A percentile compares a stretch with the other conserved stretches of the same genome.
Conservation (phyloP, 2,797 vertebrate genomes). For the Tarsius wallacei region DNA sequence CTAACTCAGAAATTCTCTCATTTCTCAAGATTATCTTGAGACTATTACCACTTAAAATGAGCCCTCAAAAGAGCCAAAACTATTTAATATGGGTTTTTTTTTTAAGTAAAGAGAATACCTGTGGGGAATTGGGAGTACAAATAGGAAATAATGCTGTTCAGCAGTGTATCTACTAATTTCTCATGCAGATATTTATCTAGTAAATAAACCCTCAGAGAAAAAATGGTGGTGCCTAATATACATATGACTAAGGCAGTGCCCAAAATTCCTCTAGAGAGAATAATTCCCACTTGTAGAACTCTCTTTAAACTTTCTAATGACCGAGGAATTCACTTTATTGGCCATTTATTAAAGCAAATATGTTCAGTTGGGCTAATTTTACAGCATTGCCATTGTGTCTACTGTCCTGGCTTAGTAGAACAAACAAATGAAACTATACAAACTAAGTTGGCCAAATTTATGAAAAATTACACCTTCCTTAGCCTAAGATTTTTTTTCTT, state of each 20-base stretch:
- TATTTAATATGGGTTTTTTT: slow-evolving; percentile 4
- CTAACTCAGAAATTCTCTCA: slow-evolving; percentile 42
- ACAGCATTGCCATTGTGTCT: neutral
- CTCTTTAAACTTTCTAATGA: neutral
- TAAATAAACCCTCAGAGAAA: neutral
- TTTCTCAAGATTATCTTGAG: slow-evolving; percentile 45
- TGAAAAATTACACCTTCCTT: neutral
- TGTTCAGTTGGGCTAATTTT: neutral
- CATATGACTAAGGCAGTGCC: neutral
- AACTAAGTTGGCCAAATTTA: neutral
- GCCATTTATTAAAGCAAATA: neutral
- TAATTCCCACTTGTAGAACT: neutral
- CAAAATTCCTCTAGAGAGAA: neutral
- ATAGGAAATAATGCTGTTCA: neutral
- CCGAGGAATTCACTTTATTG: neutral
- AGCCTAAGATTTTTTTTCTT: neutral
- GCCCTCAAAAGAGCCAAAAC: neutral
- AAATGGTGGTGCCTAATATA: neutral
- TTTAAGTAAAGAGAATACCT: slow-evolving; percentile 45
- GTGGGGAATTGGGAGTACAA: neutral
- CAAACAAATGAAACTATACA: neutral
- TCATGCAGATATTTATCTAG: neutral
- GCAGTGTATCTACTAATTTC: neutral
- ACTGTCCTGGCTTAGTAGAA: neutral
- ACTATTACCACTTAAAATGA: slow-evolving; percentile 46